A percentile compares a stretch with the other conserved stretches of the same genome.
phyloP scores from a whole-genome alignment of 2,888 invertebrate genomes.

The Atethmia centrago region DNA sequence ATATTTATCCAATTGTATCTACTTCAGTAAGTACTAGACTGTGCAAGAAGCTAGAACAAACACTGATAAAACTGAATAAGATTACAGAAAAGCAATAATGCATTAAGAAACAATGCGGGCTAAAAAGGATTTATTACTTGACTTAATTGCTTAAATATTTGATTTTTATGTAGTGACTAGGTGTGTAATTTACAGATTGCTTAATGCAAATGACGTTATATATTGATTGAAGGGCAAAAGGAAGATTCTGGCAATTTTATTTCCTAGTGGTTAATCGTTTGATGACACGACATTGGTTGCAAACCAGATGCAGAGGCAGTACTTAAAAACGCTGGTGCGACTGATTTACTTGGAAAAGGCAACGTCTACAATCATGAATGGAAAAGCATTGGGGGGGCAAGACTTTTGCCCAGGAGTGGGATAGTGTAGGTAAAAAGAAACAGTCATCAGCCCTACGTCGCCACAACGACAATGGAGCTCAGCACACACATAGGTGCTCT shows the following conservation, averaged over 20 bases:
- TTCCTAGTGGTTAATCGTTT: background rate
- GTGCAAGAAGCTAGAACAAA: constrained; percentile 53
- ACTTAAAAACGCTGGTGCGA: background rate
- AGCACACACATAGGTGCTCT: constrained; percentile 62
- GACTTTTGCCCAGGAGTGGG: background rate
- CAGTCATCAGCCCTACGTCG: constrained; percentile 63
- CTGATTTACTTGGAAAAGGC: too few relatives aligned
- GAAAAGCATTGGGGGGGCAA: too few relatives aligned
- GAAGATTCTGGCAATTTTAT: background rate
- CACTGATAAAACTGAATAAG: constrained; percentile 37
- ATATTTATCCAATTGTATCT: background rate
- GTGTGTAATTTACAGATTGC: background rate
- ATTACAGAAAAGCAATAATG: constrained; percentile 26
- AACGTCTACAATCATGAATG: background rate
- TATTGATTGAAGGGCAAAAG: constrained; percentile 9
- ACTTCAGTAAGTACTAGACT: constrained; percentile 7
- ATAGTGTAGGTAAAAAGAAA: background rate
- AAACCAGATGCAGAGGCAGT: background rate
- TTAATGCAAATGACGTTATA: background rate
- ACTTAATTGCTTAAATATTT: constrained; percentile 34
- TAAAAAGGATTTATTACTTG: constrained; percentile 23
- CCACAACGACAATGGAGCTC: constrained; percentile 51
- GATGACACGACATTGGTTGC: background rate
- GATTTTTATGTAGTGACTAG: constrained; percentile 14
- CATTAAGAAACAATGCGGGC: constrained; percentile 44